Percentiles rank a stretch among this genome's conserved stretches.
Conservation (phyloP, 2,797 vertebrate genomes). For the Parauchenoglanis punctatus region DNA sequence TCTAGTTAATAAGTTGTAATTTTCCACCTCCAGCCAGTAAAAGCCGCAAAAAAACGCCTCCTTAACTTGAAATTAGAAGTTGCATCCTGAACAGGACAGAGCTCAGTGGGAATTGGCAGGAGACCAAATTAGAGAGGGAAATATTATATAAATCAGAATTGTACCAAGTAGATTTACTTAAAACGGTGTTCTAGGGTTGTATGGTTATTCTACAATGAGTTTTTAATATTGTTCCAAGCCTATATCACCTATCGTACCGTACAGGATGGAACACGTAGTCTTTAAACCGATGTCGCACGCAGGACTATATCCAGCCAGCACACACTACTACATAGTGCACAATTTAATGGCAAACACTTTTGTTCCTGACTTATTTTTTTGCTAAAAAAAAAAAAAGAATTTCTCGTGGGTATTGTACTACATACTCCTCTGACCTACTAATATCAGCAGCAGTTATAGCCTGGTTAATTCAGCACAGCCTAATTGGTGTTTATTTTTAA, state of each 20-base stretch:
- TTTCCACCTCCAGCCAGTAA: not conserved
- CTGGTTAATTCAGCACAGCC: constrained; percentile 20
- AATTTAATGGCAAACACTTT: not conserved
- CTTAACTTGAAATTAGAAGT: not conserved
- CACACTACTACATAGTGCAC: not conserved
- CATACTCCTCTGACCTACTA: constrained; percentile 28
- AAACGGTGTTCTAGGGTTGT: not conserved
- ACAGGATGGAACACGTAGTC: not conserved
- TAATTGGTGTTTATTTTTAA: constrained; percentile 34
- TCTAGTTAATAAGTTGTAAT: not conserved
- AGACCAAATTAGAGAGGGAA: not conserved
- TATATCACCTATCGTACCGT: not conserved
- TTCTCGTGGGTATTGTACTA: constrained; percentile 26
- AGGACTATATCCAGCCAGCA: not conserved
- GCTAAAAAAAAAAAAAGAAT: not conserved
- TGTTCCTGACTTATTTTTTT: not conserved
- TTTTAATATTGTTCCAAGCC: not conserved
- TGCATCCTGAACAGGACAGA: not conserved
- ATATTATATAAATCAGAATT: not conserved
- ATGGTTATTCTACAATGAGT: not conserved
- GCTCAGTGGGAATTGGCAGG: not conserved
- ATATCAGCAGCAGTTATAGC: constrained; percentile 15
- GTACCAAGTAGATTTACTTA: not conserved
- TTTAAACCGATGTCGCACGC: not conserved
- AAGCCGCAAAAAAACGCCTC: too few relatives aligned